phyloP scores from a whole-genome alignment of 2,888 invertebrate genomes.

The Myopa tessellatipennis region DNA sequence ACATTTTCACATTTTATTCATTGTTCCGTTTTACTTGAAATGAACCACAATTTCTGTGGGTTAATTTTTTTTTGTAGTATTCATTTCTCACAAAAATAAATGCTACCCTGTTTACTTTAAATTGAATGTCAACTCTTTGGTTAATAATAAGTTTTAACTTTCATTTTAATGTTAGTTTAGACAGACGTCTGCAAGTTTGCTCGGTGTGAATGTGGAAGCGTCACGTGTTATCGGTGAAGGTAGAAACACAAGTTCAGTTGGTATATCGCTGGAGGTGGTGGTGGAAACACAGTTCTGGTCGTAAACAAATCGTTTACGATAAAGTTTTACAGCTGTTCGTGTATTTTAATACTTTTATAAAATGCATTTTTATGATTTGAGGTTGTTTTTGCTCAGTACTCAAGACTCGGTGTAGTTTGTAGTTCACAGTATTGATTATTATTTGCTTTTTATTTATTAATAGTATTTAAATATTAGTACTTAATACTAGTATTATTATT shows the following conservation, averaged over 20 bases:
- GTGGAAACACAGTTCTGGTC: constrained; percentile 9
- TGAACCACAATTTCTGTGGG: not conserved
- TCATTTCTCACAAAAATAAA: constrained; percentile 18
- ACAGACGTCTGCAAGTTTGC: not conserved
- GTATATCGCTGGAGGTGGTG: constrained; percentile 14
- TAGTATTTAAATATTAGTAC: not conserved
- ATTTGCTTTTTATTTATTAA: too few species aligned
- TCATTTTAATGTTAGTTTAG: too few species aligned
- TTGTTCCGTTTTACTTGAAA: too few species aligned
- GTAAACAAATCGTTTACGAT: not conserved
- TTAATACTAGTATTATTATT: constrained; percentile 24
- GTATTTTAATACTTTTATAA: too few species aligned
- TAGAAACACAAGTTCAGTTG: constrained; percentile 29
- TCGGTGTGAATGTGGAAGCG: too few species aligned
- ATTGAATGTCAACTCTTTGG: not conserved
- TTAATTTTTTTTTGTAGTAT: not conserved
- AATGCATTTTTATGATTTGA: not conserved
- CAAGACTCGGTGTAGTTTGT: not conserved
- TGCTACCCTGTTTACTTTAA: constrained; percentile 6
- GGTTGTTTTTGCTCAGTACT: not conserved
- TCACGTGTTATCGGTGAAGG: not conserved
- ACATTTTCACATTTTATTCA: not conserved
- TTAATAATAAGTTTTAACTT: not conserved
- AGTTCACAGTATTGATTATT: not conserved
- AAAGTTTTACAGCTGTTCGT: not conserved